A percentile compares a stretch with the other conserved stretches of the same genome.
Conservation (phyloP, 1,140 invertebrate genomes). For the Caenorhabditis inopinata region DNA sequence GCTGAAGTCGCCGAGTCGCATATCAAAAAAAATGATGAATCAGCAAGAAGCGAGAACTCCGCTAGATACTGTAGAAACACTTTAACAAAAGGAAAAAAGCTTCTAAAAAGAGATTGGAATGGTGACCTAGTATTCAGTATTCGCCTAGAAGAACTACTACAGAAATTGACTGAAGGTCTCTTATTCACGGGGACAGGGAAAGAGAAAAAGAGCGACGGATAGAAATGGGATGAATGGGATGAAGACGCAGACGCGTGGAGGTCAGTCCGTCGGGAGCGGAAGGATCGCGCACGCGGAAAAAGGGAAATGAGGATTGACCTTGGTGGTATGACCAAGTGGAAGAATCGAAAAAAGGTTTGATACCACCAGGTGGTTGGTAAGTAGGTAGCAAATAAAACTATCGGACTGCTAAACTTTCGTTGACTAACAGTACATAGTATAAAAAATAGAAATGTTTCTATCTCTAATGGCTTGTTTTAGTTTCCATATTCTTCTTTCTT, state of each 20-base stretch:
- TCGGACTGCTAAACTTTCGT: not conserved
- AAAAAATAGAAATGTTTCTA: not conserved
- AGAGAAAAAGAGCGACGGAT: not conserved
- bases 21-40: not conserved
- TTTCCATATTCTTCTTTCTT: not conserved
- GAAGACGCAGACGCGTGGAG: not conserved
- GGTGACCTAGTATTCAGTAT: slow-evolving; percentile 17
- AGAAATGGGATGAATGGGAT: slow-evolving; percentile 5
- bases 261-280: slow-evolving; percentile 12
- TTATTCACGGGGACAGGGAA: too few species aligned
- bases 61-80: not conserved
- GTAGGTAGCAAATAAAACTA: slow-evolving; percentile 8
- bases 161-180: slow-evolving; percentile 22
- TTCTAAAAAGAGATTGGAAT: not conserved
- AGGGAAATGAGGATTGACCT: not conserved
- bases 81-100: not conserved
- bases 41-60: too few species aligned
- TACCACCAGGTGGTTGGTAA: not conserved
- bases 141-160: not conserved
- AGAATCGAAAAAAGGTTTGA: not conserved
- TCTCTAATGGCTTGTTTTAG: not conserved
- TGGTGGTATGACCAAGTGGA: not conserved
- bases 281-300: slow-evolving; percentile 6
- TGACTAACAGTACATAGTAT: not conserved
- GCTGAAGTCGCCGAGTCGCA: not conserved